Evolutionary conservation across 2,797 vertebrate genomes (phyloP), one percentile per base, ranked within the genome.

Genomic region (Prionace glauca): DNA sequence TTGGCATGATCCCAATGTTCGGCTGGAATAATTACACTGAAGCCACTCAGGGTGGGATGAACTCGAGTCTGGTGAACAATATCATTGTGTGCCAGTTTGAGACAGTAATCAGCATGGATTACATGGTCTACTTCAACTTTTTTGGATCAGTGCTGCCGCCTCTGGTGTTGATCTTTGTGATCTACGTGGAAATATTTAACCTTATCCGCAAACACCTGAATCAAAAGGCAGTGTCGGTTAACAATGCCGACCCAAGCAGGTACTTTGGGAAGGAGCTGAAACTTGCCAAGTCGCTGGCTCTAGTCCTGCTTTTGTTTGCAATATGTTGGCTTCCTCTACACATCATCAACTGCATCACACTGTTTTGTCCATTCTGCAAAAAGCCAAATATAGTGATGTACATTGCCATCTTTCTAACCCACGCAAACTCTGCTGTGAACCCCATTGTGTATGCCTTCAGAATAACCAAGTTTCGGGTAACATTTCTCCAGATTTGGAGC

Each of bases 81-180:
- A 95, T 98, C 87, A 97, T 99, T 97, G 98, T 97, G 36, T 99
- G 99, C 95, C 97, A 98, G 96, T 99, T 99, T 0, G 99, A 99
- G 97, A 98, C 98, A 0, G 99, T 99, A 95, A 99, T 99, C 97
- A 99, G 99, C 97, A 99, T 99, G 99, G 97, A 99, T 96, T 99
- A 99, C 97, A 99, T 99, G 99, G 99, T 99, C 92, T 99, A 99
- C 97, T 99, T 99, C 97, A 99, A 99, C 97, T 99, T 99, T 96
- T 99, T 99, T 0, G 98, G 99, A 24, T 99, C 99, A 98, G 99
- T 99, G 96, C 98, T 99, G 96, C 99, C 99, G 0, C 99, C 99
- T 0, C 97, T 99, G 96, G 74, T 99, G 72, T 97, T 99, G 96
- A 99, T 99, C 99, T 96, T 99, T 95, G 96, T 98, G 95, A 99